phyloP scores from a whole-genome alignment of 2,888 invertebrate genomes.

The Boloria selene region DNA sequence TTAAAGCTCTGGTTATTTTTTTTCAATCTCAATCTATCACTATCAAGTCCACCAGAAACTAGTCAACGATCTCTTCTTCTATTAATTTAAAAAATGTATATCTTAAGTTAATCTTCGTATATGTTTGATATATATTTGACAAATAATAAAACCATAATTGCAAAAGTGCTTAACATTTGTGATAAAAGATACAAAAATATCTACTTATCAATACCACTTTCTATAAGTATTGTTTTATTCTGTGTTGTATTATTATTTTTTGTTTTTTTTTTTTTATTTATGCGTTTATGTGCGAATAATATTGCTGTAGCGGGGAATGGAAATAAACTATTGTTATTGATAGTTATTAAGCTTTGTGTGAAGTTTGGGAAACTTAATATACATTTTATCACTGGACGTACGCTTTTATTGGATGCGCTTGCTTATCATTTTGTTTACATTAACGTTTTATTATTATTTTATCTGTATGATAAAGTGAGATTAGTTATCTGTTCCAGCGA shows the following conservation, averaged over 20 bases:
- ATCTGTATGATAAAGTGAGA: background rate
- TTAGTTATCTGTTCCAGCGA: background rate
- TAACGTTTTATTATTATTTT: background rate
- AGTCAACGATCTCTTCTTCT: too few species aligned
- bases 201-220: constrained; percentile 3
- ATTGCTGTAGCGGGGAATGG: constrained; percentile 9
- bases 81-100: too few species aligned
- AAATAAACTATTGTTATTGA: constrained; percentile 28
- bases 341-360: constrained; percentile 49
- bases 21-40: too few species aligned
- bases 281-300: constrained; percentile 19
- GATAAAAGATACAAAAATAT: too few species aligned
- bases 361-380: constrained; percentile 27
- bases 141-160: too few species aligned
- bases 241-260: constrained; percentile 24
- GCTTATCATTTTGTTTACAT: background rate
- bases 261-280: constrained; percentile 24
- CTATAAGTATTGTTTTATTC: constrained; percentile 14
- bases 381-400: constrained; percentile 19
- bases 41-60: too few species aligned
- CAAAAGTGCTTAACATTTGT: too few species aligned
- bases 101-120: too few species aligned
- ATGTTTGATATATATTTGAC: too few species aligned
- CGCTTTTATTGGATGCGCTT: constrained; percentile 17
- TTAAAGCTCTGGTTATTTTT: too few species aligned